phyloP scores from a whole-genome alignment of 2,113 vertebrate genomes.

The Macaca mulatta region DNA sequence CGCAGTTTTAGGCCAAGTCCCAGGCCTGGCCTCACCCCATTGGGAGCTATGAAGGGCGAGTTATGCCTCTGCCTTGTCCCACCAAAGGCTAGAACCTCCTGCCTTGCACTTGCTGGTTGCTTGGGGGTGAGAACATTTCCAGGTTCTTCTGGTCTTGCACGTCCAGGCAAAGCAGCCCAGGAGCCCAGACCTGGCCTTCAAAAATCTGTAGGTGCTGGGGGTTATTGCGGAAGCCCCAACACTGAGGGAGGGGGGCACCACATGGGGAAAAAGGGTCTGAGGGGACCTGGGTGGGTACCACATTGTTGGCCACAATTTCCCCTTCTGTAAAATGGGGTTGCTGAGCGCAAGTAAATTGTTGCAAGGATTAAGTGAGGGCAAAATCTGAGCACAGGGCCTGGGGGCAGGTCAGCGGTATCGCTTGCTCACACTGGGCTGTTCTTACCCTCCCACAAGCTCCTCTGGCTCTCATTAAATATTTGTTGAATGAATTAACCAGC shows the following conservation, averaged over 20 bases:
- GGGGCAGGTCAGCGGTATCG: accelerated
- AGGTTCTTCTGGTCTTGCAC: accelerated
- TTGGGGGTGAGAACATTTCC: too few species aligned
- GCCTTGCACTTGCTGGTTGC: accelerated
- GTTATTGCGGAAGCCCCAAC: neutral
- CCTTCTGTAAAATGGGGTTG: neutral
- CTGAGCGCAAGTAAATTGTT: neutral
- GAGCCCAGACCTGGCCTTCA: neutral
- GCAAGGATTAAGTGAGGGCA: neutral
- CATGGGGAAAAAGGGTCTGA: neutral
- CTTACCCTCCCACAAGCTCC: accelerated
- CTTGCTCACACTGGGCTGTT: accelerated
- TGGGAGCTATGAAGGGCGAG: neutral
- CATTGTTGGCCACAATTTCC: neutral
- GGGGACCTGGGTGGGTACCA: neutral
- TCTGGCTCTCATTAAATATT: neutral
- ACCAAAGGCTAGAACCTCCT: neutral
- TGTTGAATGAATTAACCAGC: neutral
- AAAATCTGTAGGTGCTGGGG: neutral
- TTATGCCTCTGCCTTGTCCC: neutral
- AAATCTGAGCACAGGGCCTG: neutral
- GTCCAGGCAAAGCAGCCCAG: neutral
- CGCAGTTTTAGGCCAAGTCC: neutral
- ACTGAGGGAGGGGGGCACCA: neutral
- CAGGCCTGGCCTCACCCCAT: neutral